phyloP scores from a whole-genome alignment of 2,113 vertebrate genomes.

The Campylomormyrus numenius region DNA sequence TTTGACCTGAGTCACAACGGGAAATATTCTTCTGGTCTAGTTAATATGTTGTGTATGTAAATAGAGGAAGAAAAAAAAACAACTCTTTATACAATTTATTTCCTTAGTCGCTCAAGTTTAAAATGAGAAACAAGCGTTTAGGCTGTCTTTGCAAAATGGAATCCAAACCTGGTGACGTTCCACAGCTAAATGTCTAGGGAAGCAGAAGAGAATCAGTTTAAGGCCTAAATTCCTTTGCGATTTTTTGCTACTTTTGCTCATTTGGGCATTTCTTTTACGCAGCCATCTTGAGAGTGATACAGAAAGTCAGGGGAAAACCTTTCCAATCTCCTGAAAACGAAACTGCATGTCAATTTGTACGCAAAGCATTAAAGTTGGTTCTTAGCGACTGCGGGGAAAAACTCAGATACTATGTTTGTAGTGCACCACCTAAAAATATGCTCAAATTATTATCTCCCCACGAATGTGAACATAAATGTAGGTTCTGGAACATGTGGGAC shows the following conservation, averaged over 20 bases:
- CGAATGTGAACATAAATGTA: constrained; percentile 56
- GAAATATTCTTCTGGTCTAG: neutral
- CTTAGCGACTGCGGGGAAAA: neutral
- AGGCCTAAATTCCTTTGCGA: neutral
- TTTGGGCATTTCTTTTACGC: neutral
- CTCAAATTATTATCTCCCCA: constrained; percentile 49
- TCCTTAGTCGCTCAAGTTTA: neutral
- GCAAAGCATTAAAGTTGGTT: neutral
- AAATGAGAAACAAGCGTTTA: neutral
- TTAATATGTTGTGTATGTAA: constrained; percentile 28
- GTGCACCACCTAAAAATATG: constrained; percentile 42
- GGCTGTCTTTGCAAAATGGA: neutral
- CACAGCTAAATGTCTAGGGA: neutral
- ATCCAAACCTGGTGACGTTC: neutral
- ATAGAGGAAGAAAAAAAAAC: neutral
- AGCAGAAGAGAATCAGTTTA: neutral
- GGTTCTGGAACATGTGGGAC: constrained; percentile 61
- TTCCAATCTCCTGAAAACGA: neutral
- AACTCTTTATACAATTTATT: neutral
- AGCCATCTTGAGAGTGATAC: neutral
- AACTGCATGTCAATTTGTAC: neutral
- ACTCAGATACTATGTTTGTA: constrained; percentile 19
- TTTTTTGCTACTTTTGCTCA: neutral
- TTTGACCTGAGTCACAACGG: constrained; percentile 10
- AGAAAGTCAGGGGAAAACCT: neutral